phyloP scores from a whole-genome alignment of 2,113 vertebrate species.

The Siphamia tubifer region DNA sequence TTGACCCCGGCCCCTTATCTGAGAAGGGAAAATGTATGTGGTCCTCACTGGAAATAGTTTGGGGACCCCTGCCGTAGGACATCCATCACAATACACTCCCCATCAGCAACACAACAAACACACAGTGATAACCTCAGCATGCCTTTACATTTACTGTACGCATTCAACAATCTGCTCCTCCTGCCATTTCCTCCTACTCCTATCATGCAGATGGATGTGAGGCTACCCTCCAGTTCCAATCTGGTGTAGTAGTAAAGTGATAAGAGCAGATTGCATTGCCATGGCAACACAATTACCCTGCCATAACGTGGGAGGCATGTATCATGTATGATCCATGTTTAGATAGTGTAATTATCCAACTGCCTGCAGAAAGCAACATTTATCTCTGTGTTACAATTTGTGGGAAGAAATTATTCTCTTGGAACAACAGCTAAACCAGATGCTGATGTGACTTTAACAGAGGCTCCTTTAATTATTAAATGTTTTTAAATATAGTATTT shows the following conservation, averaged over 20 bases:
- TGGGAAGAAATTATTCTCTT: neutral
- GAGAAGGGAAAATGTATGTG: too few species aligned
- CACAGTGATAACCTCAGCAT: neutral
- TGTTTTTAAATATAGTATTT: neutral
- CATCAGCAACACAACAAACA: neutral
- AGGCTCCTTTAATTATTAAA: neutral
- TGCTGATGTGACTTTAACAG: neutral
- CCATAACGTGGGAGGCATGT: slow-evolving; percentile 73
- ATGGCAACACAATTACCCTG: slow-evolving; percentile 77
- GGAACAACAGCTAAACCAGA: neutral
- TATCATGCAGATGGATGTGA: neutral
- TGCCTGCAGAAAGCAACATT: slow-evolving; percentile 22
- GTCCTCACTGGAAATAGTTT: too few species aligned
- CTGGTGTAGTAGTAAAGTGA: slow-evolving; percentile 51
- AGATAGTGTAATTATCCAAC: slow-evolving; percentile 68
- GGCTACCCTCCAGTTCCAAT: slow-evolving; percentile 46
- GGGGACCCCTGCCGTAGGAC: too few species aligned
- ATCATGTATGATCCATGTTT: slow-evolving; percentile 72
- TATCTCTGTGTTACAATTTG: slow-evolving; percentile 5
- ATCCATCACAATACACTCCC: neutral
- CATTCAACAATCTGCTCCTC: neutral
- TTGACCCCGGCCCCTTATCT: too few species aligned
- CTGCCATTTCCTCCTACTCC: neutral
- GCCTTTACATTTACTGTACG: neutral
- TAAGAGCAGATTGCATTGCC: slow-evolving; percentile 74